A percentile compares a stretch with the other conserved stretches of the same genome.
Conservation (phyloP, 1,140 invertebrate species). For the Drosophila azteca region DNA sequence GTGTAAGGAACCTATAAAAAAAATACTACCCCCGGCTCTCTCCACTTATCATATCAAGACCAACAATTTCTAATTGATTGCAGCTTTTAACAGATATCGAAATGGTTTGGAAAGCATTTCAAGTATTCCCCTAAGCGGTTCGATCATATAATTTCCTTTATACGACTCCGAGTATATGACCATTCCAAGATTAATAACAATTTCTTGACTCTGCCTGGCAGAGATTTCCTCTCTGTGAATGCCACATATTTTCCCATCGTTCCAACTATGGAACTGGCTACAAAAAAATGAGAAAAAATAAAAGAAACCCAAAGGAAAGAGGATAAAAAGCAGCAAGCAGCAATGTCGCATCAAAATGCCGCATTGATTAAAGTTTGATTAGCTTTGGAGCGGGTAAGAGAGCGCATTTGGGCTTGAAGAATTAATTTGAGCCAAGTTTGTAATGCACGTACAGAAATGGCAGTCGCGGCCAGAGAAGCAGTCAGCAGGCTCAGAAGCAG, state of each 20-base stretch:
- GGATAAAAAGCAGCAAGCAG: background rate
- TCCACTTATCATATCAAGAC: slow-evolving; percentile 3
- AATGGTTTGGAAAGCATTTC: slow-evolving; percentile 19
- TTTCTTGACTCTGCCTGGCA: slow-evolving; percentile 13
- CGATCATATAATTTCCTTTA: slow-evolving; percentile 24
- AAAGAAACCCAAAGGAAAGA: no score
- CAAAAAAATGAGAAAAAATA: slow-evolving; percentile 16
- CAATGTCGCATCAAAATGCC: slow-evolving; percentile 73
- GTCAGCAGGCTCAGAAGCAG: slow-evolving; percentile 1
- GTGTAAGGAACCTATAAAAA: no score
- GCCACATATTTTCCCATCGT: slow-evolving; percentile 65
- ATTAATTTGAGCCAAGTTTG: slow-evolving; percentile 70
- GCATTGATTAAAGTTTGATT: slow-evolving; percentile 77
- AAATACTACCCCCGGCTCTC: no score
- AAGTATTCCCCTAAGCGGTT: slow-evolving; percentile 12
- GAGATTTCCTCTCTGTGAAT: slow-evolving; percentile 46
- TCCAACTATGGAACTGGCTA: slow-evolving; percentile 50
- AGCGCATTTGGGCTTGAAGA: slow-evolving; percentile 69
- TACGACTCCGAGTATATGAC: slow-evolving; percentile 13
- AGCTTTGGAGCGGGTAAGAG: slow-evolving; percentile 49
- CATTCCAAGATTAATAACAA: slow-evolving; percentile 54
- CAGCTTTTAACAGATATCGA: slow-evolving; percentile 32
- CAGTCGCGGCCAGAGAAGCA: slow-evolving; percentile 12
- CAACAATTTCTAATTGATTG: slow-evolving; percentile 38
- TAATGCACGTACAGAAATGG: slow-evolving; percentile 58